Base-by-base conservation (phyloP, 2,113 vertebrate species). In the Ammodytes dubius region DNA sequence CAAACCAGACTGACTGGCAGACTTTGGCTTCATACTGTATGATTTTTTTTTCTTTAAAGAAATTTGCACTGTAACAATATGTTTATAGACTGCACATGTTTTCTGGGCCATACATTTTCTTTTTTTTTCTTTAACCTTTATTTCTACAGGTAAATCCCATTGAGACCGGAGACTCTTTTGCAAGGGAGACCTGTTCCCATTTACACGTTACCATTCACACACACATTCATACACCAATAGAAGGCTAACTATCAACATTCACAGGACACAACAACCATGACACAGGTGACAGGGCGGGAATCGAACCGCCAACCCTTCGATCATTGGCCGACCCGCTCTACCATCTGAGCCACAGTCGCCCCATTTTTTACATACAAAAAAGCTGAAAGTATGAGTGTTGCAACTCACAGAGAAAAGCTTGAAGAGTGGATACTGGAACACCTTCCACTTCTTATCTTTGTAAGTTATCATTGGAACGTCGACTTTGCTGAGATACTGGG, bases 391-490 rank as follows among this genome's bases (percentile, higher is more conserved):
- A 10, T 35, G 43, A 67, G 14, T 9, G 37, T 39, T 37, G 15
- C 40, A 73, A 93, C 95, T 96, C 83, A 96, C 95, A 45, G 95
- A 95, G 76, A 96, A 96, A 10, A 96, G 92, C 67, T 94, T 96
- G 91, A 96, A 96, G 73, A 96, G 93, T 0, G 94, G 95, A 35
- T 95, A 95, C 67, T 92, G 93, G 87, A 95, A 94, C 37, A 96
- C 89, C 64, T 87, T 94, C 94, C 94, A 96, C 85, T 95, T 95
- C 84, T 94, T 95, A 42, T 95, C 92, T 74, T 92, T 95, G 87
- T 94, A 96, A 1, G 92, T 84, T 13, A 96, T 87, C 74, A 96
- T 79, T 37, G 94, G 94, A 27, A 96, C 89, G 1, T 95, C 49
- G 8, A 96, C 90, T 84, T 94, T 94, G 84, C 94, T 95, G 79